Conservation (phyloP, 2,113 vertebrate species). For the Lathamus discolor region DNA sequence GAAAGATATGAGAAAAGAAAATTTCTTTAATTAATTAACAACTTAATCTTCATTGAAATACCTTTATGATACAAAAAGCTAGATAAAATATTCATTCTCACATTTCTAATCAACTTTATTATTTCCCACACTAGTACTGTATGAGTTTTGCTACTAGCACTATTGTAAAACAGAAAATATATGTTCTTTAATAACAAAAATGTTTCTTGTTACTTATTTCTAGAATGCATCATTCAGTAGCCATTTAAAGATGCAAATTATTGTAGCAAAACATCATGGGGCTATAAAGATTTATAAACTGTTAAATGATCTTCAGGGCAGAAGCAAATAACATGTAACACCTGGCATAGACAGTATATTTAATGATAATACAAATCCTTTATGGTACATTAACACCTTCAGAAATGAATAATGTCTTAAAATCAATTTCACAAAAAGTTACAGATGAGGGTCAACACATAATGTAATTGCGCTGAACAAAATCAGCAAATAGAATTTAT, state of each 20-base stretch:
- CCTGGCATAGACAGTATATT: constrained; percentile 69
- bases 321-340: constrained; percentile 72
- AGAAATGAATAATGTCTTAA: constrained; percentile 76
- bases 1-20: background rate
- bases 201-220: background rate
- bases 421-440: constrained; percentile 72
- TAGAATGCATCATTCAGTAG: background rate
- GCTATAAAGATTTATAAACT: constrained; percentile 71
- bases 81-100: background rate
- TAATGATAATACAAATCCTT: constrained; percentile 73
- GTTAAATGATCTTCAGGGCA: constrained; percentile 68
- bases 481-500: constrained; percentile 73
- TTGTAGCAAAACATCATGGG: constrained; percentile 16
- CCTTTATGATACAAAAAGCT: background rate
- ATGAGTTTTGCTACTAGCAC: background rate
- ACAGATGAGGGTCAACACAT: constrained; percentile 76
- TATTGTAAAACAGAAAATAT: background rate
- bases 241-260: constrained; percentile 34
- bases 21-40: background rate
- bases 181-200: background rate
- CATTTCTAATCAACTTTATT: background rate
- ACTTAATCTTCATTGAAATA: background rate
- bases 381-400: constrained; percentile 76
- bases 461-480: constrained; percentile 72
- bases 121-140: background rate